Conservation (phyloP, 2,113 vertebrate species). For the Otolemur garnettii region DNA sequence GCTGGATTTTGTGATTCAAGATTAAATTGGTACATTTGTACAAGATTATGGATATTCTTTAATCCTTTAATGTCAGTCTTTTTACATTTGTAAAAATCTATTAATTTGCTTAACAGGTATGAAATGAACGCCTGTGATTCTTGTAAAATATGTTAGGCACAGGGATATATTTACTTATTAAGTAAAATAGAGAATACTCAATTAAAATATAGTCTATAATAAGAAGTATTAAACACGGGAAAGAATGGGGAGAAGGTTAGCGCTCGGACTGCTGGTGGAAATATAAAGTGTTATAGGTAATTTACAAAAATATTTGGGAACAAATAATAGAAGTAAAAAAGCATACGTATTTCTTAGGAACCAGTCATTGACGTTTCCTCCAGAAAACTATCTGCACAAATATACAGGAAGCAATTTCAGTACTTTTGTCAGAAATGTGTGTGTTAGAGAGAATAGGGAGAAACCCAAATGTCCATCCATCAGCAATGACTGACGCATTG, state of each 20-base stretch:
- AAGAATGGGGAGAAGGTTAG: background rate
- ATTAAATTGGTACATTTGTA: background rate
- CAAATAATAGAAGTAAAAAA: background rate
- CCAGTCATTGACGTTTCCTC: background rate
- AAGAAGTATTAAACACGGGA: background rate
- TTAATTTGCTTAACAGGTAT: background rate
- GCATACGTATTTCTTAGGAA: background rate
- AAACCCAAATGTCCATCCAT: background rate
- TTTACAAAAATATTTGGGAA: background rate
- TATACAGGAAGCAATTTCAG: background rate
- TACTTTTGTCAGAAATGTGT: constrained; percentile 23
- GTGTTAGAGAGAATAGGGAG: background rate
- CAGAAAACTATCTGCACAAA: background rate
- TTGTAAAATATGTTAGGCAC: background rate
- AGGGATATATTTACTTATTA: background rate
- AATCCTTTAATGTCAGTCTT: background rate
- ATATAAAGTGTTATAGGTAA: background rate
- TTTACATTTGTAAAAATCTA: background rate
- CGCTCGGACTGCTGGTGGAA: background rate
- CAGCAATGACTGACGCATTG: background rate
- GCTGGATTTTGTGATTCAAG: background rate
- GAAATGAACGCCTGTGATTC: background rate
- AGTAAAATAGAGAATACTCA: background rate
- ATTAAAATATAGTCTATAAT: background rate
- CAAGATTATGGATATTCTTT: background rate